Evolutionary conservation across 2,888 invertebrate species (phyloP).

Genomic region (Leptogaster cylindrica): DNA sequence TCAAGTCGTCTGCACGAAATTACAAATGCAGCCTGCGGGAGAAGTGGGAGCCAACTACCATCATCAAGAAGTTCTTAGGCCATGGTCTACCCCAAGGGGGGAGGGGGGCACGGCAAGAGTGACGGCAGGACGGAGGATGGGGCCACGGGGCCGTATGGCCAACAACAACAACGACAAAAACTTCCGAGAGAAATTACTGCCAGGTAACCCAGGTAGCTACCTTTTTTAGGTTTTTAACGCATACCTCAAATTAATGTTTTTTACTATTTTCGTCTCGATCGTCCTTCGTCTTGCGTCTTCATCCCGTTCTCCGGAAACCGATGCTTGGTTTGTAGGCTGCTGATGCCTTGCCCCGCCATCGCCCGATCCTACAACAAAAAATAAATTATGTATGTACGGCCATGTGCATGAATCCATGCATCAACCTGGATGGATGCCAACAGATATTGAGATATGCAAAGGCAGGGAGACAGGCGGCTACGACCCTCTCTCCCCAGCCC

Average conservation of each 20-base stretch:
- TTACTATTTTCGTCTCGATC: conserved; percentile 18
- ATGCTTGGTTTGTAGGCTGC: neutral
- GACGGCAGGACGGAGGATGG: too few species aligned
- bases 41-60: too few species aligned
- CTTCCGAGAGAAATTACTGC: conserved; percentile 2
- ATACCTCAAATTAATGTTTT: conserved; percentile 38
- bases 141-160: neutral
- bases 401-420: conserved; percentile 30
- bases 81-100: conserved; percentile 6
- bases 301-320: too few species aligned
- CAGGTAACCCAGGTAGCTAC: conserved; percentile 43
- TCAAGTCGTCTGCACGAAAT: conserved; percentile 16
- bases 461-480: conserved; percentile 10
- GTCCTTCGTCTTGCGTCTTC: too few species aligned
- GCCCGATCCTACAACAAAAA: conserved; percentile 8
- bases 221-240: conserved; percentile 41
- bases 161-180: conserved; percentile 26
- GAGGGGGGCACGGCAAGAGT: neutral
- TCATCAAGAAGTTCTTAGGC: too few species aligned
- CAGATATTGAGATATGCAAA: conserved; percentile 35
- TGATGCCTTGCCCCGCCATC: conserved; percentile 16
- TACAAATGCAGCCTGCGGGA: too few species aligned
- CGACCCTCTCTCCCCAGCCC: neutral
- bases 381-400: conserved; percentile 24
- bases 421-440: conserved; percentile 25